Percentiles rank a stretch among this genome's conserved stretches.
These are phyloP conservation scores for Lamellibrachia luymesi DNA, from an alignment of 1,140 invertebrate genomes.

Conservation along the genomic window DNA sequence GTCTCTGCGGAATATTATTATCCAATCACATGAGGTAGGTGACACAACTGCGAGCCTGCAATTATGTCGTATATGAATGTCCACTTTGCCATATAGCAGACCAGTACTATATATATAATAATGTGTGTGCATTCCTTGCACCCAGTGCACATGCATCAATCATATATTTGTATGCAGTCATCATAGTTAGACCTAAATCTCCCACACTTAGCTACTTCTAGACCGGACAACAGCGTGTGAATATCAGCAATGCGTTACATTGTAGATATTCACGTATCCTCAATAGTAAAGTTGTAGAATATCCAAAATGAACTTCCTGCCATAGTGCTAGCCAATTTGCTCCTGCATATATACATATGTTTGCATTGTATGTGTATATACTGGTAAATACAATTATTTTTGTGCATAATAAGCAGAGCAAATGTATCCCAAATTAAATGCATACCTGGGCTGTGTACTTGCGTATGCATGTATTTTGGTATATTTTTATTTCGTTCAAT, in stretches of 20 bases:
- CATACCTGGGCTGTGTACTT: not conserved
- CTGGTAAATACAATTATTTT: not conserved
- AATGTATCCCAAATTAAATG: not conserved
- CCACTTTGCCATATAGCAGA: not conserved
- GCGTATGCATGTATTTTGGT: not conserved
- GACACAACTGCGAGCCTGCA: not conserved
- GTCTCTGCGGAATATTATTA: not conserved
- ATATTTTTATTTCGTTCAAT: not conserved
- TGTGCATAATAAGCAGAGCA: not conserved
- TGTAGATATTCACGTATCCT: conserved; percentile 4
- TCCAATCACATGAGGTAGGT: conserved; percentile 4
- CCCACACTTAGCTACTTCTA: not conserved
- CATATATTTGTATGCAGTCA: not conserved
- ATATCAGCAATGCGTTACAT: not conserved
- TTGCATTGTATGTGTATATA: not conserved
- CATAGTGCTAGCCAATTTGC: not conserved
- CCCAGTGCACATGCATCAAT: not conserved
- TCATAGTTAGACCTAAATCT: not conserved
- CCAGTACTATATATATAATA: not conserved
- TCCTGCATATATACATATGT: conserved; percentile 5
- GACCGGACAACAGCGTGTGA: not conserved
- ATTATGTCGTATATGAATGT: not conserved
- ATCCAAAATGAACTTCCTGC: not conserved
- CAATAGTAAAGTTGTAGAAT: not conserved
- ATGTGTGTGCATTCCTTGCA: not conserved